phyloP scores from a whole-genome alignment of 2,113 vertebrate species.

The Syngnathus typhle region DNA sequence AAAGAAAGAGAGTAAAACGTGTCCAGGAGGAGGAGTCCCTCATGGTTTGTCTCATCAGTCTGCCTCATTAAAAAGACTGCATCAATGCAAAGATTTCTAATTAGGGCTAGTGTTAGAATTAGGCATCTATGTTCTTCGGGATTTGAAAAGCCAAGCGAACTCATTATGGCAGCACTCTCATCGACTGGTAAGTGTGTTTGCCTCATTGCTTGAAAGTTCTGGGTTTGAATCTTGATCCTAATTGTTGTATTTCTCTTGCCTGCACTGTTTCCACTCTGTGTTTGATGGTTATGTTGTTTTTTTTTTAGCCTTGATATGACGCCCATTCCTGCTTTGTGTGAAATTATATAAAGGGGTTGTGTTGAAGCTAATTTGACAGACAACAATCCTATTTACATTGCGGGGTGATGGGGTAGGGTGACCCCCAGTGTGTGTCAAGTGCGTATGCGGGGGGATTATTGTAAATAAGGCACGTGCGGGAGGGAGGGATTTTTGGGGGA shows the following conservation, averaged over 20 bases:
- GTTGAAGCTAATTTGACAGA: constrained; percentile 49
- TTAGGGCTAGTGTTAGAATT: constrained; percentile 35
- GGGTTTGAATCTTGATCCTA: not conserved
- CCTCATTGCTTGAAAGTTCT: not conserved
- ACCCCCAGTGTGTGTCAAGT: constrained; percentile 6
- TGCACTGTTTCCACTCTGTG: too few relatives aligned
- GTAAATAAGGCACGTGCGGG: constrained; percentile 35
- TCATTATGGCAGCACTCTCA: not conserved
- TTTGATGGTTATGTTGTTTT: too few relatives aligned
- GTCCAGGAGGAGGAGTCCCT: constrained; percentile 18
- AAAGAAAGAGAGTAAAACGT: constrained; percentile 10
- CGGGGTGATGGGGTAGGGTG: not conserved
- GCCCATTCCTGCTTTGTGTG: not conserved
- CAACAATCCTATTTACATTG: constrained; percentile 37
- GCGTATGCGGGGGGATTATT: constrained; percentile 19
- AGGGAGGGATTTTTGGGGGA: constrained; percentile 24
- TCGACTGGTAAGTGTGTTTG: not conserved
- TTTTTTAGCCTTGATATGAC: too few relatives aligned
- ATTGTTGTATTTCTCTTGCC: too few relatives aligned
- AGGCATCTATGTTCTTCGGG: not conserved
- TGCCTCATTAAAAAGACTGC: constrained; percentile 50
- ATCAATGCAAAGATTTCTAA: constrained; percentile 42
- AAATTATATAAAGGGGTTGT: constrained; percentile 8
- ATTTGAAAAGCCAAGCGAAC: not conserved
- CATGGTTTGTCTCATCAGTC: constrained; percentile 11